phyloP scores from a whole-genome alignment of 2,888 invertebrate genomes.

The Gryllus longicercus region DNA sequence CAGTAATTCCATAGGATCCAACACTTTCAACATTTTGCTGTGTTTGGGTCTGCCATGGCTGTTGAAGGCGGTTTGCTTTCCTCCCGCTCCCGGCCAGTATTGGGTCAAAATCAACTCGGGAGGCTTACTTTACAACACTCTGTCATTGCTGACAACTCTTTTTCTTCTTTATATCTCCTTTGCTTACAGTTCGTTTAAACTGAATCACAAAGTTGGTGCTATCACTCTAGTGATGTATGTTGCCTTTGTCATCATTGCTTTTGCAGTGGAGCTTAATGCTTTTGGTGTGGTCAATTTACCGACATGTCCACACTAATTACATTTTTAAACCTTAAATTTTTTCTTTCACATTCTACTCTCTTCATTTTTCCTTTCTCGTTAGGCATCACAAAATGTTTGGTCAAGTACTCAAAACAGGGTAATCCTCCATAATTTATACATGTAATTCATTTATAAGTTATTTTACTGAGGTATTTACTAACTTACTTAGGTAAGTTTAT shows the following conservation, averaged over 20 bases:
- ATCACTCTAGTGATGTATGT: constrained; percentile 64
- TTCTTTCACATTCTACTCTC: not conserved
- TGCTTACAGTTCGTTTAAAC: constrained; percentile 61
- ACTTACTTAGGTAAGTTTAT: too few species aligned
- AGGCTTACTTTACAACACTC: constrained; percentile 71
- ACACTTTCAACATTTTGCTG: constrained; percentile 74
- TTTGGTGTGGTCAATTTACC: constrained; percentile 73
- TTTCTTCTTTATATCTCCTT: constrained; percentile 65
- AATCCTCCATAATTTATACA: too few species aligned
- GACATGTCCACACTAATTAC: not conserved
- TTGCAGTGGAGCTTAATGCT: constrained; percentile 71
- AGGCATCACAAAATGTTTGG: not conserved
- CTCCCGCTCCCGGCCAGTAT: constrained; percentile 41
- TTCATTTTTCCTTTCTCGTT: not conserved
- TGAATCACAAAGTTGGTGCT: constrained; percentile 68
- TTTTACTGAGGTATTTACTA: too few species aligned
- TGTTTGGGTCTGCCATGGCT: constrained; percentile 78
- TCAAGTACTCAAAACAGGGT: too few species aligned
- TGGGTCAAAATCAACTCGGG: constrained; percentile 67
- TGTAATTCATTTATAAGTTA: too few species aligned
- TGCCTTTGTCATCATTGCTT: constrained; percentile 64
- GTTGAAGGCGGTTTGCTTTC: constrained; percentile 63
- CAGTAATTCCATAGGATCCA: constrained; percentile 77
- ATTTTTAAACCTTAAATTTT: not conserved
- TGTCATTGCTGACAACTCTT: constrained; percentile 70